Percentiles rank a stretch among this genome's conserved stretches.
Conservation (phyloP, 2,888 invertebrate species). For the Xiphydria camelus region DNA sequence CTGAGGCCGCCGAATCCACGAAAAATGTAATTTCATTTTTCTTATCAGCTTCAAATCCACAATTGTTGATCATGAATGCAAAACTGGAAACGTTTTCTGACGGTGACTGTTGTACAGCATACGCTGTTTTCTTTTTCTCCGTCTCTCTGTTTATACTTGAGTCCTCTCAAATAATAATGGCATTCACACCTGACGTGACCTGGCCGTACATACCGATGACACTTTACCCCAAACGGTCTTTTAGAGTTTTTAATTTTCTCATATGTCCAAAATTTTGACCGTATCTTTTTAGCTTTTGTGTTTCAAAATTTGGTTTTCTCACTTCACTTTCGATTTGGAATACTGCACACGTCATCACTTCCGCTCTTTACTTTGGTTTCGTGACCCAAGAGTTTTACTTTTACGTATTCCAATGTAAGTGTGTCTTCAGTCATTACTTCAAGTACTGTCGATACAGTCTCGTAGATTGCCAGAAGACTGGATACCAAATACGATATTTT, state of each 20-base stretch:
- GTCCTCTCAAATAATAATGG: constrained; percentile 26
- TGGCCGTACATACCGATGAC: constrained; percentile 39
- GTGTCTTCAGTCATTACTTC: constrained; percentile 44
- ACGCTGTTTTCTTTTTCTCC: constrained; percentile 2
- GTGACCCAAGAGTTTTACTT: constrained; percentile 32
- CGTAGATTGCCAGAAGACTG: constrained; percentile 43
- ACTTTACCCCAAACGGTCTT: background rate
- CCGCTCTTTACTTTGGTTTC: constrained; percentile 24
- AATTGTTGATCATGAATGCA: too few relatives aligned
- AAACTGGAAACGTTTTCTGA: too few relatives aligned
- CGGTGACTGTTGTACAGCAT: constrained; percentile 5
- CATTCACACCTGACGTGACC: constrained; percentile 42
- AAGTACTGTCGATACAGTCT: constrained; percentile 48
- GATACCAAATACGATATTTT: constrained; percentile 46
- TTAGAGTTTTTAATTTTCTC: too few relatives aligned
- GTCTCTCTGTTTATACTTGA: constrained; percentile 1
- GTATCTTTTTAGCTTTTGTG: too few relatives aligned
- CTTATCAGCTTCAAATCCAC: too few relatives aligned
- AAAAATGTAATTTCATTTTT: too few relatives aligned
- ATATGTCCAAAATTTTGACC: too few relatives aligned
- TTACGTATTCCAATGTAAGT: constrained; percentile 44
- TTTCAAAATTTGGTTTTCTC: constrained; percentile 11
- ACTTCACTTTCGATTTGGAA: constrained; percentile 31
- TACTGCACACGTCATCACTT: constrained; percentile 32
- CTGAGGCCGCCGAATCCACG: too few relatives aligned